phyloP scores from a whole-genome alignment of 1,140 invertebrate species.

The Trachymyrmex septentrionalis region DNA sequence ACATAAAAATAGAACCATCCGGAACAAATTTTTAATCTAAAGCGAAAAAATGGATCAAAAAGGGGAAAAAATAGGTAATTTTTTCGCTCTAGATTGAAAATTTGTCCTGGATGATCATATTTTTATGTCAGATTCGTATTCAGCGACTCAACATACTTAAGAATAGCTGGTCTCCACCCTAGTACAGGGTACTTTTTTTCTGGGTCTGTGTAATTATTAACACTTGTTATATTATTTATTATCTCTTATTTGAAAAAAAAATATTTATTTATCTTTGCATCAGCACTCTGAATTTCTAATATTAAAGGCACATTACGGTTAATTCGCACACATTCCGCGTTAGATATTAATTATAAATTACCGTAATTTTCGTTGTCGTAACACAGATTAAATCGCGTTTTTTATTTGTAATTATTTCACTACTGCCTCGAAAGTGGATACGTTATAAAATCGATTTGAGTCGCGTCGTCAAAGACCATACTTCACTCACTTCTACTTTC shows the following conservation, averaged over 20 bases:
- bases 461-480: conserved; percentile 67
- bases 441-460: conserved; percentile 74
- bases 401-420: conserved; percentile 40
- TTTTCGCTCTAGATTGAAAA: too few species aligned
- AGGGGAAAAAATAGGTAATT: too few species aligned
- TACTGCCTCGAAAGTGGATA: conserved; percentile 35
- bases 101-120: too few species aligned
- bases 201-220: background rate
- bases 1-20: too few species aligned
- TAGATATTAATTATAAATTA: conserved; percentile 3
- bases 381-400: conserved; percentile 20
- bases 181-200: too few species aligned
- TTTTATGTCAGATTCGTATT: too few species aligned
- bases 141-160: too few species aligned
- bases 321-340: background rate
- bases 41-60: too few species aligned
- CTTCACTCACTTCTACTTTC: conserved; percentile 83
- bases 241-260: background rate
- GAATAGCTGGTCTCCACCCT: too few species aligned
- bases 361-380: background rate
- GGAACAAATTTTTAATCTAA: too few species aligned
- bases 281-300: background rate
- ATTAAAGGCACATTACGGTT: background rate
- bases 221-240: background rate
- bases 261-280: background rate